Conservation (phyloP, 2,113 vertebrate genomes). For the Lucifuga dentata region DNA sequence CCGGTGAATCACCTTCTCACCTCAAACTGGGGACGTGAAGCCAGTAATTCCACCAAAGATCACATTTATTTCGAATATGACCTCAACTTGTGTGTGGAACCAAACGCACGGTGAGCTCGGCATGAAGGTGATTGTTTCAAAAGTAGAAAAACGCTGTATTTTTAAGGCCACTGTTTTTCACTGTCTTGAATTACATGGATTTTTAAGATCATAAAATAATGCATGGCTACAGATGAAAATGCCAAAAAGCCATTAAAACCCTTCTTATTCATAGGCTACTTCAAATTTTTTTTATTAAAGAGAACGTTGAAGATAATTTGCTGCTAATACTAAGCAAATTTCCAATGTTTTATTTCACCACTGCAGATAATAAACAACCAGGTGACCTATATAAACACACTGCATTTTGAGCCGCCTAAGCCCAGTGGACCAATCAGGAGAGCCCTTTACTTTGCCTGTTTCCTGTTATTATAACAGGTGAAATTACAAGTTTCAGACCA, state of each 20-base stretch:
- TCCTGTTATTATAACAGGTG: conserved; percentile 79
- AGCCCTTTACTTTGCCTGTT: conserved; percentile 65
- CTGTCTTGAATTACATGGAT: too few relatives aligned
- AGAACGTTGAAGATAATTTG: too few relatives aligned
- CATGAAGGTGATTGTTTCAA: too few relatives aligned
- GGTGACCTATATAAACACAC: conserved; percentile 70
- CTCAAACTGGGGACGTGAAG: conserved; percentile 70
- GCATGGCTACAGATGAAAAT: too few relatives aligned
- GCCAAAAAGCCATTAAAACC: too few relatives aligned
- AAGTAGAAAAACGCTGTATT: too few relatives aligned
- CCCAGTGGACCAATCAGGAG: conserved; percentile 57
- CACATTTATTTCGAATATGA: conserved; percentile 67
- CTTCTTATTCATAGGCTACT: too few relatives aligned
- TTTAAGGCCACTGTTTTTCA: too few relatives aligned
- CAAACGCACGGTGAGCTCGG: conserved; percentile 62
- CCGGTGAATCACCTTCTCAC: not conserved
- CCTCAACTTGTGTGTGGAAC: conserved; percentile 73
- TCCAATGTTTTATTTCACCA: too few relatives aligned
- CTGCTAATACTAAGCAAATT: too few relatives aligned
- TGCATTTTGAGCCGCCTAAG: conserved; percentile 57
- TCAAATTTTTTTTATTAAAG: too few relatives aligned
- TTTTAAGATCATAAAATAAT: too few relatives aligned
- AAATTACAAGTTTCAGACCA: not conserved
- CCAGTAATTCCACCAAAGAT: conserved; percentile 40
- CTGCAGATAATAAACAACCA: conserved; percentile 68